These are phyloP conservation scores for Gerris buenoi DNA, from an alignment of 1,140 invertebrate species.

Conservation along the genomic window DNA sequence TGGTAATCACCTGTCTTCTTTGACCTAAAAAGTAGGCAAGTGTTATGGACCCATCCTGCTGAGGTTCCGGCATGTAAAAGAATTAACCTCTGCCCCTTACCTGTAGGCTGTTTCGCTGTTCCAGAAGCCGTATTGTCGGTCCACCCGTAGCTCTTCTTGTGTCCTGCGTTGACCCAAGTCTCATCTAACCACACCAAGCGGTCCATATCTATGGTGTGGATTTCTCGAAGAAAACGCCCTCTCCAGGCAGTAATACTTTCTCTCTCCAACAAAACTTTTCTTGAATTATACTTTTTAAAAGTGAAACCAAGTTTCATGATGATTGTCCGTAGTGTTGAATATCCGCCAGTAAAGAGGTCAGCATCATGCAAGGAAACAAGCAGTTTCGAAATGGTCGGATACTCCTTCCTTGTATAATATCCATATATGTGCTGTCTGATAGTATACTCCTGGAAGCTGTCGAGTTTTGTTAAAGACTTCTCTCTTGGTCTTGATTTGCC, in stretches of 20 bases:
- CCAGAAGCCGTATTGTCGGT: not conserved
- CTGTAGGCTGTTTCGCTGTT: not conserved
- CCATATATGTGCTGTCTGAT: no score
- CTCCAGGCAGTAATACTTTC: not conserved
- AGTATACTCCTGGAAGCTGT: no score
- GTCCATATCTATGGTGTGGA: not conserved
- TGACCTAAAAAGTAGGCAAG: not conserved
- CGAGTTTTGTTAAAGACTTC: no score
- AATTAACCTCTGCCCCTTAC: not conserved
- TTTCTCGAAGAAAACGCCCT: not conserved
- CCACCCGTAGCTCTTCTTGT: not conserved
- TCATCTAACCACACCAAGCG: not conserved
- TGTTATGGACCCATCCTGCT: not conserved
- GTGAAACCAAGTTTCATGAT: no score
- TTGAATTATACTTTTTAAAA: no score
- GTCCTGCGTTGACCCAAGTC: not conserved
- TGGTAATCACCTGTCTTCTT: not conserved
- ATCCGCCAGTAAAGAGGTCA: no score
- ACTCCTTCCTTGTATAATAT: no score
- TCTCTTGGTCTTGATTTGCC: no score
- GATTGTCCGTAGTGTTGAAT: no score
- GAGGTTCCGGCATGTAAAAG: not conserved
- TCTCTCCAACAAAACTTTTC: no score
- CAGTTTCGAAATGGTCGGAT: no score
- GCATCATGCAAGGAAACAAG: no score